Percentiles rank a stretch among this genome's conserved stretches.
phyloP scores from a whole-genome alignment of 2,797 vertebrate species.

The Pseudochromis fuscus region DNA sequence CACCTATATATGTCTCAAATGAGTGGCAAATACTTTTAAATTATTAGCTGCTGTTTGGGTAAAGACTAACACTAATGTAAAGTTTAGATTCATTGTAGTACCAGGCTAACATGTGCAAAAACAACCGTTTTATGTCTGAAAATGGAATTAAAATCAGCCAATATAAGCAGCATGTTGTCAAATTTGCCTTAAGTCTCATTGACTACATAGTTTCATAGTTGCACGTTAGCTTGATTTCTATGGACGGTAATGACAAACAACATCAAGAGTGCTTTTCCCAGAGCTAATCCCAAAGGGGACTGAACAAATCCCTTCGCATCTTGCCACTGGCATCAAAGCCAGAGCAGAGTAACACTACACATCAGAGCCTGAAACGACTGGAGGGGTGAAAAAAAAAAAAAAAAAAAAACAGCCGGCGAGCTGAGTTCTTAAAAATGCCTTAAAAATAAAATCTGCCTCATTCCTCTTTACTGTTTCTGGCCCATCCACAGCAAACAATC shows the following conservation, averaged over 20 bases:
- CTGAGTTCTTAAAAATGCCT: conserved; percentile 16
- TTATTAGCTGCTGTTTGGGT: too few relatives aligned
- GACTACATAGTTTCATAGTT: conserved; percentile 25
- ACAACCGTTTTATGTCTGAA: neutral
- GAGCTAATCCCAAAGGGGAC: conserved; percentile 64
- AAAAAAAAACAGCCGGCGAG: conserved; percentile 21
- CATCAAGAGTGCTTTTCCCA: conserved; percentile 58
- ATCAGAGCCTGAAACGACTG: conserved; percentile 48
- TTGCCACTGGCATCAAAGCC: conserved; percentile 63
- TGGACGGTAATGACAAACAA: conserved; percentile 63
- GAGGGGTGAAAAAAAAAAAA: neutral
- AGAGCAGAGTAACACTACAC: conserved; percentile 41
- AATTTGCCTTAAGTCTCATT: conserved; percentile 3
- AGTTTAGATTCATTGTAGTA: neutral
- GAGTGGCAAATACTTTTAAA: too few relatives aligned
- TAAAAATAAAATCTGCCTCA: conserved; percentile 30
- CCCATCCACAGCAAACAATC: conserved; percentile 33
- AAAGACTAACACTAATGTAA: neutral
- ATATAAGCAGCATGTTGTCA: neutral
- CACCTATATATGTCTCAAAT: too few relatives aligned
- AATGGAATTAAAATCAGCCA: conserved; percentile 5
- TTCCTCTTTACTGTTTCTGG: conserved; percentile 30
- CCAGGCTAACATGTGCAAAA: neutral
- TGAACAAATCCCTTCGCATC: conserved; percentile 63
- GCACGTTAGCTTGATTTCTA: conserved; percentile 53